Conservation (phyloP, 2,888 invertebrate genomes). For the Leptarthrus brevirostris region DNA sequence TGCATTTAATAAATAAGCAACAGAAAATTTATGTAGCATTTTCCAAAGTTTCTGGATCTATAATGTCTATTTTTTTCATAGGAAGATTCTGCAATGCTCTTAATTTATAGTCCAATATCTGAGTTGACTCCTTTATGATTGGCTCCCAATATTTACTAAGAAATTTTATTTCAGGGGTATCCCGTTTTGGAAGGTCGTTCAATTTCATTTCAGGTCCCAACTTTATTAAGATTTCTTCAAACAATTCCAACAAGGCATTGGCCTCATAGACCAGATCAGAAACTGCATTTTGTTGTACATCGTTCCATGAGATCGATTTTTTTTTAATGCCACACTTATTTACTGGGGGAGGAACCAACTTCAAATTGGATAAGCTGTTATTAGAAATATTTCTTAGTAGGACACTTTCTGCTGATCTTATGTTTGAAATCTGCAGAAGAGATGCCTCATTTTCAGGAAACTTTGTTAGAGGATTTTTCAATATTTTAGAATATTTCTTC, state of each 20-base stretch:
- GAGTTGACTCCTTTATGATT: slow-evolving; percentile 58
- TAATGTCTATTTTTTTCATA: slow-evolving; percentile 21
- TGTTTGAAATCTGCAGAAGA: slow-evolving; percentile 58
- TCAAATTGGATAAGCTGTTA: slow-evolving; percentile 56
- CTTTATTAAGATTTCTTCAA: slow-evolving; percentile 59
- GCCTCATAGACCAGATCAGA: slow-evolving; percentile 63
- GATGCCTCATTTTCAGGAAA: slow-evolving; percentile 64
- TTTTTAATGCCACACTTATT: slow-evolving; percentile 49
- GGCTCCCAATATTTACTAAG: slow-evolving; percentile 64
- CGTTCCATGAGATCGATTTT: slow-evolving; percentile 58
- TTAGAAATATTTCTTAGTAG: slow-evolving; percentile 49
- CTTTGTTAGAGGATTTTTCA: slow-evolving; percentile 54
- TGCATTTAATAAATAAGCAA: too few species aligned
- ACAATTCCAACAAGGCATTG: slow-evolving; percentile 61
- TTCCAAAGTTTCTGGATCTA: slow-evolving; percentile 29
- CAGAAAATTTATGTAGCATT: not conserved
- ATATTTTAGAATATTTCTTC: slow-evolving; percentile 35
- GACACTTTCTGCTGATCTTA: slow-evolving; percentile 59
- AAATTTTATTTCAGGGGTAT: slow-evolving; percentile 54
- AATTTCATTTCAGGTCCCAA: slow-evolving; percentile 54
- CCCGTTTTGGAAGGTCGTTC: slow-evolving; percentile 53
- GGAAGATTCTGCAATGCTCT: slow-evolving; percentile 28
- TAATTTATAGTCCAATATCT: slow-evolving; percentile 44
- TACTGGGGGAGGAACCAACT: slow-evolving; percentile 53
- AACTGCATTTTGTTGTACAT: slow-evolving; percentile 60